A percentile compares a stretch with the other conserved stretches of the same genome.
These are phyloP conservation scores for Madoqua kirkii DNA, from an alignment of 2,113 vertebrate species.

Conservation along the genomic window DNA sequence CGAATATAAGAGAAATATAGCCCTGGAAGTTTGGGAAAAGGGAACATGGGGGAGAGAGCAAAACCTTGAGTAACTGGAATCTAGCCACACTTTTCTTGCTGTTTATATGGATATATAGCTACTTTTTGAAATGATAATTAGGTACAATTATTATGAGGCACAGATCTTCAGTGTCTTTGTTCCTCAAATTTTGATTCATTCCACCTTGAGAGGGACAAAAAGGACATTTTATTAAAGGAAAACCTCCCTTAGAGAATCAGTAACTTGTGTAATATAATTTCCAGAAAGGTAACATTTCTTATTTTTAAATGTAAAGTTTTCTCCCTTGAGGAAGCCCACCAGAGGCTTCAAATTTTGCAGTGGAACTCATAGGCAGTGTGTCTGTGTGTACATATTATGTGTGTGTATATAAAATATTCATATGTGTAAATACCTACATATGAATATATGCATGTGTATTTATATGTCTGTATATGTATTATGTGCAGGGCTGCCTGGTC, in stretches of 20 bases:
- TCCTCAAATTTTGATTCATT: neutral
- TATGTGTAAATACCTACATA: neutral
- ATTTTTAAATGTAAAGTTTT: constrained; percentile 13
- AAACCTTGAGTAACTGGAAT: neutral
- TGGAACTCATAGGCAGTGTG: neutral
- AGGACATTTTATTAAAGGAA: neutral
- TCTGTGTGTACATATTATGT: neutral
- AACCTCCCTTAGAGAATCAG: neutral
- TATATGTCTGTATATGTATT: neutral
- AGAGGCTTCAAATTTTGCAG: neutral
- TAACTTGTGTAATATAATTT: neutral
- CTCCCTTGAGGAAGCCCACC: neutral
- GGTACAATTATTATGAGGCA: neutral
- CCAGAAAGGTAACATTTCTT: neutral
- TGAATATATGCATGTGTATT: neutral
- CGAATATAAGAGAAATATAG: neutral
- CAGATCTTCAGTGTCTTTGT: neutral
- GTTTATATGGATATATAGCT: neutral
- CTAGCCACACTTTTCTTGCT: neutral
- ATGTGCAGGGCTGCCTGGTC: neutral
- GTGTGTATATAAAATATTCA: neutral
- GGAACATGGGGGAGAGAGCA: neutral
- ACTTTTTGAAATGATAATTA: neutral
- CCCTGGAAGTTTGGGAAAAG: neutral
- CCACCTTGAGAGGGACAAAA: neutral